phyloP scores from a whole-genome alignment of 2,113 vertebrate genomes.

The Gasterosteus nipponicus region DNA sequence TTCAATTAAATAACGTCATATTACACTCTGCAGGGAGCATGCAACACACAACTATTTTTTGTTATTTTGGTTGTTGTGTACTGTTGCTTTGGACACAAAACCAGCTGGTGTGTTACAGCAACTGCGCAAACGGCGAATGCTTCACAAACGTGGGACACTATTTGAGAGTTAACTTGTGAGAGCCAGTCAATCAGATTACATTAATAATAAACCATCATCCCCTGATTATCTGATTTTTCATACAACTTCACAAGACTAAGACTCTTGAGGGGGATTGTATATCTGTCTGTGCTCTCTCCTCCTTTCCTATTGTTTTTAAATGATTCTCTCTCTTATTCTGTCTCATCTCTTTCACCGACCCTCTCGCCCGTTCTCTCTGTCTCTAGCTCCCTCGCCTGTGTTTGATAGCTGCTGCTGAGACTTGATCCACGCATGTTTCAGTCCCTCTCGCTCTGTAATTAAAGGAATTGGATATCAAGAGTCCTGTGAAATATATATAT shows the following conservation, averaged over 20 bases:
- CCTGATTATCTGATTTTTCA: conserved; percentile 22
- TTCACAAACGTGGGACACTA: background rate
- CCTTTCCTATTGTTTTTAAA: conserved; percentile 17
- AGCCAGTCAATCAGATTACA: conserved; percentile 9
- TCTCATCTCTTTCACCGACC: conserved; percentile 9
- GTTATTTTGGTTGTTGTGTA: background rate
- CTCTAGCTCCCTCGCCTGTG: conserved; percentile 19
- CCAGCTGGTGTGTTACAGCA: background rate
- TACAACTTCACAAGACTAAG: background rate
- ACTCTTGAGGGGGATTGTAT: background rate
- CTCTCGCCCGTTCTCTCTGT: conserved; percentile 8
- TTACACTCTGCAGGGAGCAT: conserved; percentile 11
- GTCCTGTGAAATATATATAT: conserved; percentile 60
- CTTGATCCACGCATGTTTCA: conserved; percentile 40
- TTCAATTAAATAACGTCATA: conserved; percentile 44
- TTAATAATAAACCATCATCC: conserved; percentile 20
- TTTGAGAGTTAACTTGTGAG: background rate
- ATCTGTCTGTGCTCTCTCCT: background rate
- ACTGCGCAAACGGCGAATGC: conserved; percentile 2
- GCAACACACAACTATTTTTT: conserved; percentile 5
- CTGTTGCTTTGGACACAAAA: background rate
- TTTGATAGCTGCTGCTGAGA: conserved; percentile 62
- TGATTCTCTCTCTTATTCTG: background rate
- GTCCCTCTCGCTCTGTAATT: conserved; percentile 51
- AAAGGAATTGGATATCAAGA: conserved; percentile 74